A percentile compares a stretch with the other conserved stretches of the same genome.
phyloP scores from a whole-genome alignment of 1,140 invertebrate genomes.

The Drosophila rhopaloa region DNA sequence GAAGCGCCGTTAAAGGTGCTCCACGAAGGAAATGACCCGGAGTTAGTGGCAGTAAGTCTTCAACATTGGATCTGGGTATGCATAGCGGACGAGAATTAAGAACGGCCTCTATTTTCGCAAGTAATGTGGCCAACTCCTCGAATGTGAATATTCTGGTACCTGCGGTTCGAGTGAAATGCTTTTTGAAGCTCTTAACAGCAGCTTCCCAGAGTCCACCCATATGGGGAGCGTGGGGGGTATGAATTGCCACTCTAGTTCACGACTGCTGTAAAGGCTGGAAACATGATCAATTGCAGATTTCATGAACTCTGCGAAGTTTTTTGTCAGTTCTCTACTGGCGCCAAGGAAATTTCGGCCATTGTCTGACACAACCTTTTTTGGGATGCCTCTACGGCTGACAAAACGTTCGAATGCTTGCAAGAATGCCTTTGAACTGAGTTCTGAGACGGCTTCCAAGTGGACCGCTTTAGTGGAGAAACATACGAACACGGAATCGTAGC shows the following conservation, averaged over 20 bases:
- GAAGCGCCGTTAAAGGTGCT: neutral
- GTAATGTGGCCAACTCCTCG: neutral
- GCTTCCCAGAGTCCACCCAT: neutral
- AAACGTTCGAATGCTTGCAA: slow-evolving; percentile 1
- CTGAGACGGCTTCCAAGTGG: slow-evolving; percentile 5
- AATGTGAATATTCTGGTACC: neutral
- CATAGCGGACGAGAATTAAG: neutral
- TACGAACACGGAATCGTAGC: neutral
- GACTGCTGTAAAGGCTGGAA: too few relatives aligned
- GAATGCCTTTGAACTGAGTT: slow-evolving; percentile 1
- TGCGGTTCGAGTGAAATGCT: neutral
- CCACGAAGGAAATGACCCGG: neutral
- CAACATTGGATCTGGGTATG: neutral
- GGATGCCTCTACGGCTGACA: too few relatives aligned
- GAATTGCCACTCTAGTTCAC: neutral
- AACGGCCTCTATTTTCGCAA: neutral
- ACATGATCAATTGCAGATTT: too few relatives aligned
- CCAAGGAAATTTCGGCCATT: too few relatives aligned
- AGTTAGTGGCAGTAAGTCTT: neutral
- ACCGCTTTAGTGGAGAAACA: too few relatives aligned
- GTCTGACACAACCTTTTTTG: too few relatives aligned
- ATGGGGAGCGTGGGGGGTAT: neutral
- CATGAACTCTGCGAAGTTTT: too few relatives aligned
- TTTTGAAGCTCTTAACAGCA: too few relatives aligned
- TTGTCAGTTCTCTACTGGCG: too few relatives aligned